Conservation (phyloP, 2,113 vertebrate species). For the Ibidorhyncha struthersii region DNA sequence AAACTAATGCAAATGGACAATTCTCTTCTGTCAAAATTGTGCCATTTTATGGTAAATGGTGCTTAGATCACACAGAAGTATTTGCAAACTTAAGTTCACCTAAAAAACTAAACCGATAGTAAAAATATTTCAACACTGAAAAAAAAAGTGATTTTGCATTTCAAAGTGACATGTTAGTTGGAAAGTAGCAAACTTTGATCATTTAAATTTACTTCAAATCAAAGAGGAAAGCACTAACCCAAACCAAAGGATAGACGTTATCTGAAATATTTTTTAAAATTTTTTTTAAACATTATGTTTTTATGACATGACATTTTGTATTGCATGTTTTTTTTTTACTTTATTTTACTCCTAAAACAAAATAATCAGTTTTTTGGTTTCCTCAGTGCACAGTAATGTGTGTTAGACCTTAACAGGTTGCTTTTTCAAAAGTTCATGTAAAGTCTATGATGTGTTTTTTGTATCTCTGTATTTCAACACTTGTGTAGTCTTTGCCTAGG, state of each 20-base stretch:
- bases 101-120: background rate
- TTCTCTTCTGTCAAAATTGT: background rate
- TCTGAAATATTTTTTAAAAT: background rate
- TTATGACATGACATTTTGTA: background rate
- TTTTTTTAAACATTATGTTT: background rate
- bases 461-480: background rate
- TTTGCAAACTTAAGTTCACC: background rate
- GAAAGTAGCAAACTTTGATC: background rate
- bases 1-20: background rate
- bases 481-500: slow-evolving; percentile 15
- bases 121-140: background rate
- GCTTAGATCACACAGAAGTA: background rate
- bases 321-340: background rate
- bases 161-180: background rate
- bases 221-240: background rate
- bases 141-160: background rate
- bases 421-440: slow-evolving; percentile 2
- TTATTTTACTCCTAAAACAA: background rate
- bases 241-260: background rate
- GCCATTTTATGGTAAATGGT: background rate
- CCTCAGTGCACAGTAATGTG: background rate
- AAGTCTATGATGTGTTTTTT: slow-evolving; percentile 12
- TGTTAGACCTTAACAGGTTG: background rate
- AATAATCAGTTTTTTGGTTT: background rate
- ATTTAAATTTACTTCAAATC: background rate